phyloP scores from a whole-genome alignment of 1,140 invertebrate species.

The Drosophila mayri region DNA sequence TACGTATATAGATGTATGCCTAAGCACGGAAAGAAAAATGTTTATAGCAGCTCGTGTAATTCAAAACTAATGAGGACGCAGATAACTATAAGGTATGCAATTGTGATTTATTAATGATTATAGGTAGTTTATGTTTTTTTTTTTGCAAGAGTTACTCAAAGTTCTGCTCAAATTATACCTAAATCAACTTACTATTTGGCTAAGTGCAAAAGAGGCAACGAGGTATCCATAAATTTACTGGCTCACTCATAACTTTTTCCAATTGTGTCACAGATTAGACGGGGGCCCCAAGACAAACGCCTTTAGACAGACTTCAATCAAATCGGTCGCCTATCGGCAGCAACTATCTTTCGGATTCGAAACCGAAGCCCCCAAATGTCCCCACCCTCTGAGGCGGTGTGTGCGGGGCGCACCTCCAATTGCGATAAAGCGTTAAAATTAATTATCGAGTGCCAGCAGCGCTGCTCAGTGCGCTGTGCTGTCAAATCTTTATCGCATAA shows the following conservation, averaged over 20 bases:
- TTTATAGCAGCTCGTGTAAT: not conserved
- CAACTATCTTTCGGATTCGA: slow-evolving; percentile 52
- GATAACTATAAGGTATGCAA: not conserved
- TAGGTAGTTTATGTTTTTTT: not conserved
- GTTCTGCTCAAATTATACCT: not conserved
- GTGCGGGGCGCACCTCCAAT: slow-evolving; percentile 67
- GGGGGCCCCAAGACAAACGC: slow-evolving; percentile 37
- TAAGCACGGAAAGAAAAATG: not conserved
- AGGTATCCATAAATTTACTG: slow-evolving; percentile 67
- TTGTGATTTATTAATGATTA: not conserved
- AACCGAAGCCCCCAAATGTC: slow-evolving; percentile 4
- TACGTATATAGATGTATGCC: not conserved
- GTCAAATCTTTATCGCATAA: slow-evolving; percentile 84
- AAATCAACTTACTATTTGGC: not conserved
- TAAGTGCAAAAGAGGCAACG: not conserved
- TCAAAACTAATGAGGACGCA: not conserved
- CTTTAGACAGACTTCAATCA: slow-evolving; percentile 80
- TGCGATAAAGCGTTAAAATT: slow-evolving; percentile 83
- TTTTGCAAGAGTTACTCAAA: too few relatives aligned
- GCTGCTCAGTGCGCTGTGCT: slow-evolving; percentile 72
- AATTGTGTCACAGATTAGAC: slow-evolving; percentile 76
- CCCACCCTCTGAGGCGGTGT: not conserved
- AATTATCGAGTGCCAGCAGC: slow-evolving; percentile 75
- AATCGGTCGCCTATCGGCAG: slow-evolving; percentile 65
- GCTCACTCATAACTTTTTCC: slow-evolving; percentile 69